These are phyloP conservation scores for Drosophila azteca DNA, from an alignment of 1,140 invertebrate species.

Conservation along the genomic window DNA sequence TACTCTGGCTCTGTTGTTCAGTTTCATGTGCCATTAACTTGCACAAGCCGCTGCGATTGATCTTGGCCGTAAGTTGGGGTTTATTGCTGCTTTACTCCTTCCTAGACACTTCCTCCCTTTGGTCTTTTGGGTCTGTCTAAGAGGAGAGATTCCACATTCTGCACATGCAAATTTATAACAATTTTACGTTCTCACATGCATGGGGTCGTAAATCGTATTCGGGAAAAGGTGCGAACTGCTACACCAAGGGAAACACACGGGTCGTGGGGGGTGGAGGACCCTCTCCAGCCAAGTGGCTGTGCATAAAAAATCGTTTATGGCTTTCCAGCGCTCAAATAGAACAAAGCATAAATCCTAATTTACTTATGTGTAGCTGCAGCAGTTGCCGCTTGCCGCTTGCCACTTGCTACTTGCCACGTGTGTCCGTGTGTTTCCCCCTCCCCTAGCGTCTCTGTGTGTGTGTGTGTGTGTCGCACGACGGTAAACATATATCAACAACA, in stretches of 20 bases:
- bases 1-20: conserved; percentile 43
- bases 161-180: conserved; percentile 82
- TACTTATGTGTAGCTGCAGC: conserved; percentile 72
- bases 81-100: conserved; percentile 30
- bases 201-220: conserved; percentile 74
- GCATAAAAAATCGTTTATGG: conserved; percentile 83
- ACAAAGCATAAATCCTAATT: conserved; percentile 83
- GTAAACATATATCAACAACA: conserved; percentile 79
- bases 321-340: conserved; percentile 82
- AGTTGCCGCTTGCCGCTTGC: conserved; percentile 49
- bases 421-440: conserved; percentile 16
- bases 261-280: not conserved
- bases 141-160: conserved; percentile 27
- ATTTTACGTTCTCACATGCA: conserved; percentile 81
- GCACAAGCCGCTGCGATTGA: conserved; percentile 75
- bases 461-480: conserved; percentile 62
- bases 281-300: conserved; percentile 66
- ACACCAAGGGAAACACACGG: not conserved
- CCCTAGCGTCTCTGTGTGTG: not conserved
- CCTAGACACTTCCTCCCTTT: conserved; percentile 17
- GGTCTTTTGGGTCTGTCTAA: not conserved
- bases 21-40: conserved; percentile 80
- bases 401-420: conserved; percentile 24
- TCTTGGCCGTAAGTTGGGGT: conserved; percentile 65
- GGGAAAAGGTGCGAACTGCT: conserved; percentile 72